Percentiles rank a stretch among this genome's conserved stretches.
Evolutionary conservation across 2,113 vertebrate species (phyloP).

Genomic region (Axis porcinus): DNA sequence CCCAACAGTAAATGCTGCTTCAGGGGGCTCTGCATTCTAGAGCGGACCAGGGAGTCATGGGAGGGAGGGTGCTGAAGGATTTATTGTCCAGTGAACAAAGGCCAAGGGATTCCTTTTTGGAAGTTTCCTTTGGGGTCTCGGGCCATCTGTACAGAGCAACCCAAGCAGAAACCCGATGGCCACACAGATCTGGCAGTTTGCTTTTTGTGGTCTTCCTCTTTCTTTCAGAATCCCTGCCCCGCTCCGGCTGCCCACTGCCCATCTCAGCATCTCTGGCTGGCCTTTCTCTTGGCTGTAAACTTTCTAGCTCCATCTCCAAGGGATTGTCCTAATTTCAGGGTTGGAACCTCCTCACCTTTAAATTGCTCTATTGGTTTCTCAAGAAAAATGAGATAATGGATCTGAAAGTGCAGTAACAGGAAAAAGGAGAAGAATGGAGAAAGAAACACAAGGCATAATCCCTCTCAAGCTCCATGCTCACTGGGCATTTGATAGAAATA

Average conservation of each 20-base stretch:
- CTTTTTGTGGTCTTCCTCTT: neutral
- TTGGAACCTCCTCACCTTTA: neutral
- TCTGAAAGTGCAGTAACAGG: neutral
- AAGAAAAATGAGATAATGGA: neutral
- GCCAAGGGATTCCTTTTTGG: neutral
- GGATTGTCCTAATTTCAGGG: neutral
- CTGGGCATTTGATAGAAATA: neutral
- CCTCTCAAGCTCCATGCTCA: too few species aligned
- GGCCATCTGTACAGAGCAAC: neutral
- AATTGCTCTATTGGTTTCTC: neutral
- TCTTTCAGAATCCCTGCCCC: too few species aligned
- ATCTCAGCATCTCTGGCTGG: neutral
- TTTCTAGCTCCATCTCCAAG: neutral
- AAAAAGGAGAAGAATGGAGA: neutral
- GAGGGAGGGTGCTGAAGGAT: neutral
- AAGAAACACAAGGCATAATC: neutral
- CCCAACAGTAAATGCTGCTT: neutral
- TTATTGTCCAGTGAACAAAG: neutral
- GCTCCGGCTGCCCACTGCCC: neutral
- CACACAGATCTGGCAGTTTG: neutral
- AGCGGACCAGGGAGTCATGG: fast-evolving
- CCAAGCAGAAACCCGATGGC: neutral
- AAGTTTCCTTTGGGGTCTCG: neutral
- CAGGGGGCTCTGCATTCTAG: neutral
- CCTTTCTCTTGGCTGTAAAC: neutral